Conservation (phyloP, 2,797 vertebrate species). For the Cossypha caffra region DNA sequence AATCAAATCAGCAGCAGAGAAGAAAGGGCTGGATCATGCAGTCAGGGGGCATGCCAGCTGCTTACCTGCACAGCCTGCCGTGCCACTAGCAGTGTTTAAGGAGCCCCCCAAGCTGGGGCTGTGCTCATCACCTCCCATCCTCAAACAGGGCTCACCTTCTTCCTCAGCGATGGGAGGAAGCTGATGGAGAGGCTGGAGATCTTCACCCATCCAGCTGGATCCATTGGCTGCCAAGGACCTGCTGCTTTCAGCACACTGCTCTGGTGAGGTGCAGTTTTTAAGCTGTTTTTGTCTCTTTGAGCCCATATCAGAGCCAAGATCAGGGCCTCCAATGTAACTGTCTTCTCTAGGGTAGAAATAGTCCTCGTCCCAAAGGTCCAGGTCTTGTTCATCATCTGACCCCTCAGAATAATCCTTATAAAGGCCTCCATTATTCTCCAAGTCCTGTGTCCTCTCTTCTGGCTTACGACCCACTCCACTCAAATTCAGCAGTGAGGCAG, state of each 20-base stretch:
- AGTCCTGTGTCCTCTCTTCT: slow-evolving; percentile 45
- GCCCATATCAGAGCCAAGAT: neutral
- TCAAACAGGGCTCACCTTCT: slow-evolving; percentile 65
- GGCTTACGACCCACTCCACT: slow-evolving; percentile 59
- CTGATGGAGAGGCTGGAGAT: neutral
- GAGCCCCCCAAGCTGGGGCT: slow-evolving; percentile 50
- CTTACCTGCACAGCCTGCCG: slow-evolving; percentile 68
- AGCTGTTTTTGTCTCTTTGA: neutral
- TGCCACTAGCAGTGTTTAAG: slow-evolving; percentile 63
- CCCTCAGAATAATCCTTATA: slow-evolving; percentile 61
- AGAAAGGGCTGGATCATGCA: neutral
- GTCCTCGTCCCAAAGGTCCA: slow-evolving; percentile 53
- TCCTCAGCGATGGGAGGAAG: slow-evolving; percentile 81
- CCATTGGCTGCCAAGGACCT: neutral
- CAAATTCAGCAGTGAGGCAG: slow-evolving; percentile 70
- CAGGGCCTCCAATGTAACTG: neutral
- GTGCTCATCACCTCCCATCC: neutral
- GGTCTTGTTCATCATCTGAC: slow-evolving; percentile 39
- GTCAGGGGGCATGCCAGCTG: neutral
- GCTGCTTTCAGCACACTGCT: slow-evolving; percentile 14
- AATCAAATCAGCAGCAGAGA: slow-evolving; percentile 34
- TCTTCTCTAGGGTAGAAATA: slow-evolving; percentile 54
- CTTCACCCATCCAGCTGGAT: slow-evolving; percentile 37
- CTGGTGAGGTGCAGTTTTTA: neutral
- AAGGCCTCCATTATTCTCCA: slow-evolving; percentile 47